Conservation (phyloP, 1,140 invertebrate genomes). For the Euura lappo region DNA sequence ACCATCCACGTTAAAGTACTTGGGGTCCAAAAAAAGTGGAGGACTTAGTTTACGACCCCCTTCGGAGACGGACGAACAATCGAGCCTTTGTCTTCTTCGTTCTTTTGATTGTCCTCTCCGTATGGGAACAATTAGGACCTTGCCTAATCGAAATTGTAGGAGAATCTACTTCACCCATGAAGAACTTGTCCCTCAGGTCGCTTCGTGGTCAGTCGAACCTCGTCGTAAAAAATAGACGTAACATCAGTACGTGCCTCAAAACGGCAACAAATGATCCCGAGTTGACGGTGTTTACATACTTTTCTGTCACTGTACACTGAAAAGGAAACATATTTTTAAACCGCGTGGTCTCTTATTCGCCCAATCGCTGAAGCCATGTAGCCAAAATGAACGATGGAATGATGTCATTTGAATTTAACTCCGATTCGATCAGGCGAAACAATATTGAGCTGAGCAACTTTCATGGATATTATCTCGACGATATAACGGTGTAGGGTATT, state of each 20-base stretch:
- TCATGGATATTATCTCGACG: no score
- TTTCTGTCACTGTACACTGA: not conserved
- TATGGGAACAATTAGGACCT: no score
- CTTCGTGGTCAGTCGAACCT: not conserved
- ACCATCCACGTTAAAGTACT: not conserved
- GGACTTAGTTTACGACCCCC: conserved; percentile 6
- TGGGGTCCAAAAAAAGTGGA: not conserved
- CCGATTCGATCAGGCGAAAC: no score
- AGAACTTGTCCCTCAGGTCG: not conserved
- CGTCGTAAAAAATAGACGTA: not conserved
- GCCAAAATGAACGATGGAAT: no score
- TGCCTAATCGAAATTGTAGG: no score
- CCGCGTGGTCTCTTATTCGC: not conserved
- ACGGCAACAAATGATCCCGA: not conserved
- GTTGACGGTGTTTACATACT: not conserved
- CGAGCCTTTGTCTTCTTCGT: no score
- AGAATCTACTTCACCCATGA: not conserved
- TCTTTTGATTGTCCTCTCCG: no score
- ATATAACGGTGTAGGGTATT: no score
- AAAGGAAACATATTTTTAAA: not conserved
- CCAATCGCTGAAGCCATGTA: not conserved
- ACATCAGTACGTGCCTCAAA: not conserved
- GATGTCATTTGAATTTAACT: no score
- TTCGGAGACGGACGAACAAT: not conserved
- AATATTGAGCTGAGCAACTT: no score